Conservation (phyloP, 1,140 invertebrate species). For the Zeugodacus cucurbitae region DNA sequence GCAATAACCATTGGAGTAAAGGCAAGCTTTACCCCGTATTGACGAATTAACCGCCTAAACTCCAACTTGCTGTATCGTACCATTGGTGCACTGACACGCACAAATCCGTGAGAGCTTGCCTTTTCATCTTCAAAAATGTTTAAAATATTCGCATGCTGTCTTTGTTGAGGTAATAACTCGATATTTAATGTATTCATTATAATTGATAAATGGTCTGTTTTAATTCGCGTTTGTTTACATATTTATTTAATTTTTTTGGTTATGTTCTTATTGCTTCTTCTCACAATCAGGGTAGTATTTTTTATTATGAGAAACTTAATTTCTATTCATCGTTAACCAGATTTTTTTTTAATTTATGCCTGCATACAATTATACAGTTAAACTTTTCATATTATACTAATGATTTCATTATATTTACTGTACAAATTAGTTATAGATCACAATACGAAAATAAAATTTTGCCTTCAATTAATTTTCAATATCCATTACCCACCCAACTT, state of each 20-base stretch:
- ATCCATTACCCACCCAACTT: neutral
- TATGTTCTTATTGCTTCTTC: neutral
- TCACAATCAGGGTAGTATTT: neutral
- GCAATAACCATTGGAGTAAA: constrained; percentile 98
- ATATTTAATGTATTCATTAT: neutral
- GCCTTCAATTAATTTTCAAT: neutral
- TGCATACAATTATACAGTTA: too few species aligned
- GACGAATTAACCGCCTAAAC: constrained; percentile 58
- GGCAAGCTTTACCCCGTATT: constrained; percentile 88
- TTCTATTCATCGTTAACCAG: too few species aligned
- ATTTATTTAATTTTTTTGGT: neutral
- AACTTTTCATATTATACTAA: too few species aligned
- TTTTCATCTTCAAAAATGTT: constrained; percentile 73
- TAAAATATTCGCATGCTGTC: constrained; percentile 68
- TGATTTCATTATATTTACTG: too few species aligned
- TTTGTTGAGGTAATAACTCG: constrained; percentile 45
- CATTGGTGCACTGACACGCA: constrained; percentile 94
- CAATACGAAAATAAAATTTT: too few species aligned
- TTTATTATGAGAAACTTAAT: too few species aligned
- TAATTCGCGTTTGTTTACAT: constrained; percentile 5
- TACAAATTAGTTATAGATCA: too few species aligned
- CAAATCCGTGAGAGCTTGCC: constrained; percentile 57
- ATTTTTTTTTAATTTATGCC: too few species aligned
- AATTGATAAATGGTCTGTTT: neutral
- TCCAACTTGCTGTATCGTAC: constrained; percentile 90